Percentiles rank a stretch among this genome's conserved stretches.
Evolutionary conservation across 2,888 invertebrate species (phyloP).

Genomic region (Torymus auratus): DNA sequence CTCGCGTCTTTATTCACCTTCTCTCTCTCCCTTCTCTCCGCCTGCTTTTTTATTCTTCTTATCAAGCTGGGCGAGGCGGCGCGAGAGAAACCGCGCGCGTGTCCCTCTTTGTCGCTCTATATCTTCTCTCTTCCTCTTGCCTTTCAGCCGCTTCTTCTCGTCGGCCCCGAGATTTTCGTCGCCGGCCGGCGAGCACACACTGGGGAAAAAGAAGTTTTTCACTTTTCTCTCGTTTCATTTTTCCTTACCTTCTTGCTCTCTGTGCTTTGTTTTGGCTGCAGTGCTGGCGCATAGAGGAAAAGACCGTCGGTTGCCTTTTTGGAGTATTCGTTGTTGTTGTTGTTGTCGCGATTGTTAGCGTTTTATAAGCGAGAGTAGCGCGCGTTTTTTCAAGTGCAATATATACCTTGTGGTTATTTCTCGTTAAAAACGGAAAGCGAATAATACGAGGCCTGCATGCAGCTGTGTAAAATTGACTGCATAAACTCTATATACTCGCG

Average conservation of each 20-base stretch:
- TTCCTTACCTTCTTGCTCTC: slow-evolving; percentile 6
- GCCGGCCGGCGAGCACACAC: slow-evolving; percentile 8
- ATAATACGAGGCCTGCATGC: too few relatives aligned
- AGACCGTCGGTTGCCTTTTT: too few relatives aligned
- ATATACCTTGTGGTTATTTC: too few relatives aligned
- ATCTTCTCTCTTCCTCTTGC: not conserved
- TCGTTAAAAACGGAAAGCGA: too few relatives aligned
- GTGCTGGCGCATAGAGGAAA: too few relatives aligned
- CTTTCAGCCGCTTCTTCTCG: slow-evolving; percentile 3
- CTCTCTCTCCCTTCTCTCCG: too few relatives aligned
- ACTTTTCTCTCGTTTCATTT: slow-evolving; percentile 32
- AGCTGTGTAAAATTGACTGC: slow-evolving; percentile 17
- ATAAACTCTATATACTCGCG: not conserved
- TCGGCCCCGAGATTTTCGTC: slow-evolving; percentile 32
- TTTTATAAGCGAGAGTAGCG: too few relatives aligned
- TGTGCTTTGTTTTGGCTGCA: too few relatives aligned
- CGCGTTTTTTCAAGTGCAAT: too few relatives aligned
- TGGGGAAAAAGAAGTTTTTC: slow-evolving; percentile 41
- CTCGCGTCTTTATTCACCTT: slow-evolving; percentile 30
- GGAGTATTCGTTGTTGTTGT: too few relatives aligned
- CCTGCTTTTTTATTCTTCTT: slow-evolving; percentile 31
- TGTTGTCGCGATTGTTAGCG: too few relatives aligned
- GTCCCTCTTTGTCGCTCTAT: slow-evolving; percentile 23
- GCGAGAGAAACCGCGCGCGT: slow-evolving; percentile 18
- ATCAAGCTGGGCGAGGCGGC: not conserved